These are phyloP conservation scores for Bombylius major DNA, from an alignment of 2,888 invertebrate genomes.

Conservation along the genomic window DNA sequence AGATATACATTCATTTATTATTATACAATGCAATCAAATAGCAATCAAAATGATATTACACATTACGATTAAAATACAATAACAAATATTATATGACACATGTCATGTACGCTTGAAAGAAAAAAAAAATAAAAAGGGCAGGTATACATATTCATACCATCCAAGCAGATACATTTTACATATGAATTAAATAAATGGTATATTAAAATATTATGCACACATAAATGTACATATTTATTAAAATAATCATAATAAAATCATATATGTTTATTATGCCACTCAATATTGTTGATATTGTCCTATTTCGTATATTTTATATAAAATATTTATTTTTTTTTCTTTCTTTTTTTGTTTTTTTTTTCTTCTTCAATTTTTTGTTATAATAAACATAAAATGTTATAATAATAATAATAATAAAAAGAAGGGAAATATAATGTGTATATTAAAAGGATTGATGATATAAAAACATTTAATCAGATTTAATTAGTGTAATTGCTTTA, in stretches of 20 bases:
- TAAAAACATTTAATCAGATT: slow-evolving; percentile 9
- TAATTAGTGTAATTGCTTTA: slow-evolving; percentile 11
- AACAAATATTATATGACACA: neutral
- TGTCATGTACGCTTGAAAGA: slow-evolving; percentile 1
- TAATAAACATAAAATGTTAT: neutral
- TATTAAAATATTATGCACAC: too few species aligned
- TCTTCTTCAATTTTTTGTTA: too few species aligned
- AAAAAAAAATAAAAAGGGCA: neutral
- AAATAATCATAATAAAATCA: too few species aligned
- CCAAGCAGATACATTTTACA: too few species aligned
- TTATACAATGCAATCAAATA: slow-evolving; percentile 9
- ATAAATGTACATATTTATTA: too few species aligned
- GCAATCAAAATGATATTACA: slow-evolving; percentile 10
- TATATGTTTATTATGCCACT: neutral
- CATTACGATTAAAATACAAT: neutral
- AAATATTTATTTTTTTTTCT: too few species aligned
- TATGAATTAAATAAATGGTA: too few species aligned
- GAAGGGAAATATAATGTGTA: neutral
- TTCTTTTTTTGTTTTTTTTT: too few species aligned
- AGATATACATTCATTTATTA: neutral
- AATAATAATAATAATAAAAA: neutral
- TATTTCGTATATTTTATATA: neutral
- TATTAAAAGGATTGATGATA: too few species aligned
- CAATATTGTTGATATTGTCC: neutral
- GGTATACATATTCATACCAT: neutral